These are phyloP conservation scores for Meloidogyne exigua DNA, from an alignment of 1,140 invertebrate genomes.

Conservation along the genomic window DNA sequence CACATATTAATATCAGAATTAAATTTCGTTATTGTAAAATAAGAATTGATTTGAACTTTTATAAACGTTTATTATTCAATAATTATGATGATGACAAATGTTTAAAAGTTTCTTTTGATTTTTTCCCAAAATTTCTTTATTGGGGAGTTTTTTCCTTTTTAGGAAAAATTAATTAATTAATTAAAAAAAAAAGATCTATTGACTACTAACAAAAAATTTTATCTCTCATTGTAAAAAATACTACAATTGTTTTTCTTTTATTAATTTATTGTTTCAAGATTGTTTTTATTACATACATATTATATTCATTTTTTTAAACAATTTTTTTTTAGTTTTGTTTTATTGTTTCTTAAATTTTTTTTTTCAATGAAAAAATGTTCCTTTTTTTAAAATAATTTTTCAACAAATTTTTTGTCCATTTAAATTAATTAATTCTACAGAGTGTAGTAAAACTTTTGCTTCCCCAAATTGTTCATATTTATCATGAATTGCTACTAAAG, in stretches of 20 bases:
- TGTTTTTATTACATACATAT: too few species aligned
- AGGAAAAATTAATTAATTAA: not conserved
- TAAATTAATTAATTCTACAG: slow-evolving; percentile 6
- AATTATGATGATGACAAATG: not conserved
- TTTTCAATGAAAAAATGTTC: not conserved
- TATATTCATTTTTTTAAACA: too few species aligned
- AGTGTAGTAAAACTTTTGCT: slow-evolving; percentile 23
- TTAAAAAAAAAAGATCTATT: not conserved
- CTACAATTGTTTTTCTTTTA: not conserved
- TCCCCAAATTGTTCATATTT: slow-evolving; percentile 46
- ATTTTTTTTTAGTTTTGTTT: too few species aligned
- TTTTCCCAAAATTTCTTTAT: not conserved
- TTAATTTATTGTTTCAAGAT: too few species aligned
- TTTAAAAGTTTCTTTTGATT: not conserved
- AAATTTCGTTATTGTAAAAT: not conserved
- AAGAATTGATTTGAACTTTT: not conserved
- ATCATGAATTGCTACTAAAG: slow-evolving; percentile 44
- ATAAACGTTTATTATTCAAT: not conserved
- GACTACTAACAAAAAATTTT: not conserved
- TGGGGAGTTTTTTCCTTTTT: not conserved
- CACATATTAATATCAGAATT: not conserved
- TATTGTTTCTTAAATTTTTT: too few species aligned
- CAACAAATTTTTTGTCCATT: slow-evolving; percentile 10
- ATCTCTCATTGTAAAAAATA: not conserved
- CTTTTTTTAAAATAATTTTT: not conserved